These are phyloP conservation scores for Schizotus pectinicornis DNA, from an alignment of 2,888 invertebrate genomes.

Conservation along the genomic window DNA sequence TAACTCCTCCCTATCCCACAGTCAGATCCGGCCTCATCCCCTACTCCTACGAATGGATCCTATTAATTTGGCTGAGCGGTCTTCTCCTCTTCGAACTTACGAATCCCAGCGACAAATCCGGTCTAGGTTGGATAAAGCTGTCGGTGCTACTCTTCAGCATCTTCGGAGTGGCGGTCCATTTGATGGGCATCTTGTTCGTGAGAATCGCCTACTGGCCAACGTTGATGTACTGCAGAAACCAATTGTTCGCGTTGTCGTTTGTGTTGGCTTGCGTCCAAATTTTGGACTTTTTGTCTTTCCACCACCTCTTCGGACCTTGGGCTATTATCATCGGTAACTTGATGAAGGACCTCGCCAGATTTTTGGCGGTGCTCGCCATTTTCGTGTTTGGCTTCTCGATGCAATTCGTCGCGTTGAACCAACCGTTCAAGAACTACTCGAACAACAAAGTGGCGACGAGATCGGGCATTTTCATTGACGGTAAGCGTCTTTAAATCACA, in stretches of 20 bases:
- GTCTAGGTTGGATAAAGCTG: conserved; percentile 92
- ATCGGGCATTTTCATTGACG: conserved; percentile 70
- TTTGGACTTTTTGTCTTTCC: conserved; percentile 96
- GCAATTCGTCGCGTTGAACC: conserved; percentile 94
- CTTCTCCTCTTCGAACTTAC: conserved; percentile 94
- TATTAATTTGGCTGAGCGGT: conserved; percentile 94
- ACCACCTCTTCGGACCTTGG: conserved; percentile 99
- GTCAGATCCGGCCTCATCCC: conserved; percentile 81
- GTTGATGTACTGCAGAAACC: conserved; percentile 93
- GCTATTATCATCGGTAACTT: conserved; percentile 98
- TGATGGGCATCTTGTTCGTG: conserved; percentile 76
- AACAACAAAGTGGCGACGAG: conserved; percentile 67
- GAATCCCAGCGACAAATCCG: conserved; percentile 96
- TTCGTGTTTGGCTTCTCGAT: conserved; percentile 99
- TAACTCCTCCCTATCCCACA: conserved; percentile 85
- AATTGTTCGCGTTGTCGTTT: conserved; percentile 94
- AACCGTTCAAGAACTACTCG: conserved; percentile 80
- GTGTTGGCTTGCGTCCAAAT: conserved; percentile 97
- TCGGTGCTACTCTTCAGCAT: conserved; percentile 86
- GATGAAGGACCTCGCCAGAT: conserved; percentile 93
- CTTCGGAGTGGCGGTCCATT: conserved; percentile 88
- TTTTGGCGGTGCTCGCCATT: conserved; percentile 95
- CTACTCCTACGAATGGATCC: conserved; percentile 95
- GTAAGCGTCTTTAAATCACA: conserved; percentile 61
- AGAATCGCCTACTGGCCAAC: conserved; percentile 80